These are phyloP conservation scores for Stigmatopora argus DNA, from an alignment of 2,113 vertebrate genomes.

Conservation along the genomic window DNA sequence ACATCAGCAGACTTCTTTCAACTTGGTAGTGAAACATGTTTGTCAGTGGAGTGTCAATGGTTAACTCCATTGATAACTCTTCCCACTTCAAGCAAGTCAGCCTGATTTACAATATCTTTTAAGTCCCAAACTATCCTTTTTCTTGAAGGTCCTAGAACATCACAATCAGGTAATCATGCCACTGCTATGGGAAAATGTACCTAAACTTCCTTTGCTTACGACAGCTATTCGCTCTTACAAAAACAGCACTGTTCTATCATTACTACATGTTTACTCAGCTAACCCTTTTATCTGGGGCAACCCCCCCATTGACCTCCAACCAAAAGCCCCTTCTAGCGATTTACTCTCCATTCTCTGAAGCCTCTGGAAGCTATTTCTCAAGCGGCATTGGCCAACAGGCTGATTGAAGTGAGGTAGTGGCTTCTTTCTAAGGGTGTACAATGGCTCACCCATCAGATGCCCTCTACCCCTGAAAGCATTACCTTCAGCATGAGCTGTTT, in stretches of 20 bases:
- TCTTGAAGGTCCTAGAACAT: constrained; percentile 18
- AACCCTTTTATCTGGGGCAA: constrained; percentile 55
- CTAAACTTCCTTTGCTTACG: constrained; percentile 41
- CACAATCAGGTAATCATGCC: constrained; percentile 21
- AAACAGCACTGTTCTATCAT: constrained; percentile 54
- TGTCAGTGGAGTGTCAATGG: constrained; percentile 31
- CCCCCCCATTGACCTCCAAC: constrained; percentile 5
- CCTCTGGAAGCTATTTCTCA: constrained; percentile 51
- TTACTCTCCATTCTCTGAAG: constrained; percentile 36
- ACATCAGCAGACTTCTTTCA: constrained; percentile 44
- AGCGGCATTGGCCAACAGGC: constrained; percentile 17
- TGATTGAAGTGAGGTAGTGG: constrained; percentile 33
- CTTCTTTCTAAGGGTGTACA: constrained; percentile 43
- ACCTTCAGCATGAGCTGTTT: constrained; percentile 47
- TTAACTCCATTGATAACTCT: constrained; percentile 6
- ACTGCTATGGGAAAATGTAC: constrained; percentile 58
- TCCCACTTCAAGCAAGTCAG: constrained; percentile 11
- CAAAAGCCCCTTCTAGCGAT: constrained; percentile 21
- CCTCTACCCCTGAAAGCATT: constrained; percentile 45
- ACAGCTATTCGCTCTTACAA: constrained; percentile 53
- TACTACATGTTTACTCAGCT: constrained; percentile 55
- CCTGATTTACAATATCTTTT: constrained; percentile 12
- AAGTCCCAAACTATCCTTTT: constrained; percentile 16
- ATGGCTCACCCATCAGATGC: constrained; percentile 38
- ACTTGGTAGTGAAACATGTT: constrained; percentile 8